phyloP scores from a whole-genome alignment of 2,797 vertebrate species.

The Lepidocolaptes lacrymiger region DNA sequence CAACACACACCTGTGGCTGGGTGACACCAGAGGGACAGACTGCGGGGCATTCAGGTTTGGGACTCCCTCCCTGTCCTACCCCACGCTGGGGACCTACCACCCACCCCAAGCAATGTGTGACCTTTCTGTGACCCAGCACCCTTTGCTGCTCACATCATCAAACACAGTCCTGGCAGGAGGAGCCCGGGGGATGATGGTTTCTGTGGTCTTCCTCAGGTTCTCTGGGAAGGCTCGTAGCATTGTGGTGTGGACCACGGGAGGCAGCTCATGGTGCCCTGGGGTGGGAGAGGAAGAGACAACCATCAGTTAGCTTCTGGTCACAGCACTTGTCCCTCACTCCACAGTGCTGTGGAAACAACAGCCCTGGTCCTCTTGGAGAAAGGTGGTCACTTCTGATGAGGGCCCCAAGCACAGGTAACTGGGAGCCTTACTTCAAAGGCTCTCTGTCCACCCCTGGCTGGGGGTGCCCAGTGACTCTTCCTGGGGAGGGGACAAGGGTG shows the following conservation, averaged over 20 bases:
- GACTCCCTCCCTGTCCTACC: not conserved
- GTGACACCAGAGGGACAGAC: not conserved
- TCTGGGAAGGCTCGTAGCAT: constrained; percentile 90
- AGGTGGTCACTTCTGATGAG: fast-evolving
- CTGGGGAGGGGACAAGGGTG: not conserved
- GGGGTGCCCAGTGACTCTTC: fast-evolving
- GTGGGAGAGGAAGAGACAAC: not conserved
- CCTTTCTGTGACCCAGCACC: not conserved
- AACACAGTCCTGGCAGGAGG: constrained; percentile 65
- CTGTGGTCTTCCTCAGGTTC: constrained; percentile 77
- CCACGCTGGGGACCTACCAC: fast-evolving
- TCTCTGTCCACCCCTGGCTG: fast-evolving
- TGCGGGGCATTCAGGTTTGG: fast-evolving
- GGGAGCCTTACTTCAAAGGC: not conserved
- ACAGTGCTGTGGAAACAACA: fast-evolving
- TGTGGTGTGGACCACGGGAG: constrained; percentile 93
- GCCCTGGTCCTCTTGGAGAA: not conserved
- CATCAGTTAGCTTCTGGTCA: not conserved
- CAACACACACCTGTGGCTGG: not conserved
- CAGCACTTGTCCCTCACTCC: not conserved
- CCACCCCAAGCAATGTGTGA: not conserved
- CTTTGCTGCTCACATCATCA: constrained; percentile 76
- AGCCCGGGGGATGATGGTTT: constrained; percentile 80
- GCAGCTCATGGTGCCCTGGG: constrained; percentile 91
- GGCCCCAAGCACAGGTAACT: fast-evolving